Conservation (phyloP, 1,140 invertebrate genomes). For the Charaxes varanes region DNA sequence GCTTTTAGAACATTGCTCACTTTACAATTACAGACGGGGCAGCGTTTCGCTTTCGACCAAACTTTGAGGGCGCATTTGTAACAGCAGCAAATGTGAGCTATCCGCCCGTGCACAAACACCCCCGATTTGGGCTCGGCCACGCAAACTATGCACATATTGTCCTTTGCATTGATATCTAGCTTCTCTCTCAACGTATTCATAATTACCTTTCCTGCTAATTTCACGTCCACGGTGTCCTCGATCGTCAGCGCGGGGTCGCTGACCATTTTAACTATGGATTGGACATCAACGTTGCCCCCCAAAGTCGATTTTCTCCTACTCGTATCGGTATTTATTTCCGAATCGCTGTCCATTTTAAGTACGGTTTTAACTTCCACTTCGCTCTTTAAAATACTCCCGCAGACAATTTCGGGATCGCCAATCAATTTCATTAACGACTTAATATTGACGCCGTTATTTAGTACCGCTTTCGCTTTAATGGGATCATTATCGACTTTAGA, state of each 20-base stretch:
- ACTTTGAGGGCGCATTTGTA: slow-evolving; percentile 79
- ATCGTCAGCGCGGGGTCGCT: slow-evolving; percentile 51
- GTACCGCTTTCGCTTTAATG: no score
- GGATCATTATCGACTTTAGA: neutral
- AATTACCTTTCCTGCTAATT: slow-evolving; percentile 28
- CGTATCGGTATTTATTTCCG: slow-evolving; percentile 6
- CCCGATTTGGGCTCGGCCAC: slow-evolving; percentile 76
- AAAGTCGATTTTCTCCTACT: neutral
- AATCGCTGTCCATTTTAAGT: neutral
- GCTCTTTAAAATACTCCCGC: slow-evolving; percentile 1
- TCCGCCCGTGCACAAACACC: slow-evolving; percentile 78
- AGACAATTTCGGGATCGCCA: no score
- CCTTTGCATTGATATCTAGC: slow-evolving; percentile 24
- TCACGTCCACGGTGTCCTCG: slow-evolving; percentile 18
- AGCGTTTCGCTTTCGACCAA: slow-evolving; percentile 76
- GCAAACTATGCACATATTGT: slow-evolving; percentile 77
- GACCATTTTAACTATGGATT: slow-evolving; percentile 41
- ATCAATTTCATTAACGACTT: no score
- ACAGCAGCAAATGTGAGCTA: slow-evolving; percentile 80
- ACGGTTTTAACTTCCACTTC: neutral
- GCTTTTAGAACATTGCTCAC: slow-evolving; percentile 78
- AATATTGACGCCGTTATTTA: no score
- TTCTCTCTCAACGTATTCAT: slow-evolving; percentile 30
- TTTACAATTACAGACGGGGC: slow-evolving; percentile 80
- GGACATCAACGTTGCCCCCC: slow-evolving; percentile 11